Base-by-base conservation (phyloP, 1,140 invertebrate genomes). In the Brachionus sp. region DNA sequence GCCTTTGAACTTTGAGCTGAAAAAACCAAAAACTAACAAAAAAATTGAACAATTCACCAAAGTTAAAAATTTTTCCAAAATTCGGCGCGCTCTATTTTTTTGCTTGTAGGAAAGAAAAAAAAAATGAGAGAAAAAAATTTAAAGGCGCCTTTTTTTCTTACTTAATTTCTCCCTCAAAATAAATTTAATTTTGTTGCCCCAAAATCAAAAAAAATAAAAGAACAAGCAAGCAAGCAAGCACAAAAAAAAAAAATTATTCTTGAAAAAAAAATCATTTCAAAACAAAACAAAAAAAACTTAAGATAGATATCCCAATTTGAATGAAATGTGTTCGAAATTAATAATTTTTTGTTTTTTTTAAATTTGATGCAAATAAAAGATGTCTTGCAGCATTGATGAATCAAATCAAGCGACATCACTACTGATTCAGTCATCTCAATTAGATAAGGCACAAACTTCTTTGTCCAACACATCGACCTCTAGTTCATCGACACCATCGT, bases 101-200 rank as follows among this genome's bases (percentile, higher is more conserved):
- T 16, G 12, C 7, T 53, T 53, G n/a, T 53, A 16, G 7, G 19
- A 66, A 29, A 66, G 12, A 66, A 66, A 66, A 33, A 25, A 66
- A 64, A 16, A 64, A 33, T 16, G 57, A 64, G 23, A 25, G 19
- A 68, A 13, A 70, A 68, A 70, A 37, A 37, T 70, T 70, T 70
- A 0, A 37, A 70, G 66, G 66, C 66, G 66, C 66, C 66, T 70
- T 70, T 70, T 70, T 70, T 70, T 70, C 33, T 70, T 70, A 70
- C 66, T 70, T 70, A 70, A 70, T 70, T 70, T 70, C 39, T n/a
- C 66, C 66, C 66, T 70, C 66, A 16, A 70, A 70, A 70, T 70
- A 70, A 70, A 70, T 70, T 70, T 19, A 70, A 70, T 70, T 70
- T 70, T 16, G n/a, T 57, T 19, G 50, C 16, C 50, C 50, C n/a